Evolutionary conservation across 2,797 vertebrate genomes (phyloP).

Genomic region (Amblyraja radiata): DNA sequence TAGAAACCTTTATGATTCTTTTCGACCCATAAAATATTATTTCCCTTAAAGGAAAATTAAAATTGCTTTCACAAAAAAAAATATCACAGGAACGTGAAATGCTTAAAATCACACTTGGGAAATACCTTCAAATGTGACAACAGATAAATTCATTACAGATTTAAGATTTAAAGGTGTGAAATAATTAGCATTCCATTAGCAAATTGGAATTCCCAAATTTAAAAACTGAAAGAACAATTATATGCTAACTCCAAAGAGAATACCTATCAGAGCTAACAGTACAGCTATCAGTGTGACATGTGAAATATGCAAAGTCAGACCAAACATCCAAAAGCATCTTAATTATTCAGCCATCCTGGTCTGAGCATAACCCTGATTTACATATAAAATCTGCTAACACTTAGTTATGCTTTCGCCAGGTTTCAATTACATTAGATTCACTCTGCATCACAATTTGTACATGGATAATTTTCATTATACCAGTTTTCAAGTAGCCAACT

Average conservation of each 20-base stretch:
- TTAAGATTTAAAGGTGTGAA: not conserved
- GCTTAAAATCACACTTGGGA: not conserved
- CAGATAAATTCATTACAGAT: not conserved
- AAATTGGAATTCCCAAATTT: not conserved
- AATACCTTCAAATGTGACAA: not conserved
- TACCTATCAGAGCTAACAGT: not conserved
- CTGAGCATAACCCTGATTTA: not conserved
- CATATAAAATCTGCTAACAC: not conserved
- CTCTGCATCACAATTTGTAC: not conserved
- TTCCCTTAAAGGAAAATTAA: slow-evolving; percentile 11
- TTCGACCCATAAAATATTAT: not conserved
- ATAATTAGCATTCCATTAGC: not conserved
- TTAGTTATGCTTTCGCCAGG: not conserved
- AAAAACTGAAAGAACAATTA: not conserved
- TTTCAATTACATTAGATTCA: not conserved
- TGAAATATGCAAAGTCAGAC: not conserved
- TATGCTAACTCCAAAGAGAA: not conserved
- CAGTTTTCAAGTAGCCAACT: not conserved
- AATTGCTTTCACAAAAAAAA: not conserved
- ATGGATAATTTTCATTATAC: not conserved
- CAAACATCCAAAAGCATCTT: not conserved
- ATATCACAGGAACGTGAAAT: not conserved
- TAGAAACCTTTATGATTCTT: not conserved
- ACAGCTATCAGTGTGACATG: not conserved
- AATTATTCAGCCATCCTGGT: not conserved